Conservation (phyloP, 2,888 invertebrate genomes). For the Serrognathus titanus region DNA sequence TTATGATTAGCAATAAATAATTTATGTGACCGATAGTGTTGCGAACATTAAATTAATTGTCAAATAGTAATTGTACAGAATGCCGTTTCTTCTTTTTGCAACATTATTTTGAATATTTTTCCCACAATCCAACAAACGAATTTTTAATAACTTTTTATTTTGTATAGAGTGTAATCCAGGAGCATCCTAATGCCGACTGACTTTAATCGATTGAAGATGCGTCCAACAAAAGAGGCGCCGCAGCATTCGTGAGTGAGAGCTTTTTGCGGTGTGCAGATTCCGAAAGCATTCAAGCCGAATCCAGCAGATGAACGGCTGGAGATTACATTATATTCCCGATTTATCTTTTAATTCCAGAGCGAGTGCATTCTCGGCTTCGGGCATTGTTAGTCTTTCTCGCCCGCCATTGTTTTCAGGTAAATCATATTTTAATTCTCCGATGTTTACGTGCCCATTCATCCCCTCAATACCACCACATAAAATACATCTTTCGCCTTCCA, state of each 20-base stretch:
- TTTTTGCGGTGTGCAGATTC: constrained; percentile 38
- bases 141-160: too few relatives aligned
- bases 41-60: too few relatives aligned
- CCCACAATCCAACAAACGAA: too few relatives aligned
- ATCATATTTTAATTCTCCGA: constrained; percentile 42
- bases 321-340: constrained; percentile 42
- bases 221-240: constrained; percentile 32
- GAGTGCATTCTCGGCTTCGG: constrained; percentile 37
- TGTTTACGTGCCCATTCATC: constrained; percentile 24
- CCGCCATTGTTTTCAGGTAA: constrained; percentile 40
- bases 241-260: constrained; percentile 30
- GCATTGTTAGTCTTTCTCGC: constrained; percentile 42
- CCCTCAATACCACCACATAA: too few relatives aligned
- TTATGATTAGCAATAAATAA: too few relatives aligned
- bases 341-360: constrained; percentile 40
- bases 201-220: constrained; percentile 11
- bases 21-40: too few relatives aligned
- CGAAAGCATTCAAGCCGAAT: constrained; percentile 38
- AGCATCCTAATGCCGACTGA: neutral
- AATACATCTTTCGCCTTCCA: too few relatives aligned
- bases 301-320: constrained; percentile 39
- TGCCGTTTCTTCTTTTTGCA: too few relatives aligned
- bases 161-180: too few relatives aligned
- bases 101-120: too few relatives aligned
- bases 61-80: too few relatives aligned